phyloP scores from a whole-genome alignment of 2,888 invertebrate species.

The Lasioglossum lativentre region DNA sequence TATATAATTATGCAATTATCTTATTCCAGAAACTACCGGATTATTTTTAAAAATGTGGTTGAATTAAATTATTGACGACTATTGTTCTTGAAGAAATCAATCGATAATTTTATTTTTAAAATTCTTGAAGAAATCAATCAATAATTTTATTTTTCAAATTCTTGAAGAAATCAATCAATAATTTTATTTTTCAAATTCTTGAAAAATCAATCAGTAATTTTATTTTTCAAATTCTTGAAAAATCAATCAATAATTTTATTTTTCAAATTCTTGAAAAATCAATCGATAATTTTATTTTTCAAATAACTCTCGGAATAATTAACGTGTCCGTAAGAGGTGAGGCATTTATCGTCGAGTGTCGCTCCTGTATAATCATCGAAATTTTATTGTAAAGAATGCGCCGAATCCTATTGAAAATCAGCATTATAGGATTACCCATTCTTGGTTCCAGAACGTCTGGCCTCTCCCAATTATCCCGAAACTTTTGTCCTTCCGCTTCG shows the following conservation, averaged over 20 bases:
- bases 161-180: too few relatives aligned
- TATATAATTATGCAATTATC: background rate
- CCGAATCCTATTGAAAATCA: constrained; percentile 65
- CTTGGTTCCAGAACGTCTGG: constrained; percentile 59
- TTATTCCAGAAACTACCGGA: too few relatives aligned
- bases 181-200: background rate
- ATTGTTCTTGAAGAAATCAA: too few relatives aligned
- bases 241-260: too few relatives aligned
- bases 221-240: background rate
- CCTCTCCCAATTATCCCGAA: constrained; percentile 78
- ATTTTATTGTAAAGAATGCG: constrained; percentile 14
- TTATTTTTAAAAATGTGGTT: too few relatives aligned
- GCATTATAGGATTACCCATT: constrained; percentile 66
- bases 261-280: too few relatives aligned
- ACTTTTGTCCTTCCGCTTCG: constrained; percentile 77
- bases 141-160: background rate
- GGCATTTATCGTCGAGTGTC: background rate
- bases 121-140: too few relatives aligned
- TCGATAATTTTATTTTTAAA: background rate
- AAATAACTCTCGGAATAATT: background rate
- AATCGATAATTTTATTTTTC: background rate
- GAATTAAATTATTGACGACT: background rate
- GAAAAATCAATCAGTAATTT: too few relatives aligned
- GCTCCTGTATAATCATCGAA: constrained; percentile 1
- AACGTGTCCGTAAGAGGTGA: background rate